Evolutionary conservation across 1,140 invertebrate genomes (phyloP), one percentile per base, ranked within the genome.

Genomic region (Pachyrhynchus sulphureomaculatus): DNA sequence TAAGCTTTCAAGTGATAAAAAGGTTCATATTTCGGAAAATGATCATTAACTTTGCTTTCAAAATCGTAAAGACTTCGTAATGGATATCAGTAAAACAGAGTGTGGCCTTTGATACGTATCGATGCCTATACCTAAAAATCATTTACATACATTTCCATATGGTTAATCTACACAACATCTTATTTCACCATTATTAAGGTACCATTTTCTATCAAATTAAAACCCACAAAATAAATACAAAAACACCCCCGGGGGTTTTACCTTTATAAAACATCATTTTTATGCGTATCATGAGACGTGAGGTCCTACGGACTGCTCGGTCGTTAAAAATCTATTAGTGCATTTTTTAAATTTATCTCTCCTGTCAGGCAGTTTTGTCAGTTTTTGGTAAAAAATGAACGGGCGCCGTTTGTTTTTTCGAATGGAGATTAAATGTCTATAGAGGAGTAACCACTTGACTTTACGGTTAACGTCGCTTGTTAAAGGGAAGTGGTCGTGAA

Each of bases 321-420:
- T 54, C 52, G 52, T 54, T 54, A 54, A 54, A 54, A 54, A 42
- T 54, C 52, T 54, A 54, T 54, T 54, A 54, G 36, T 42, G 37
- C 23, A 54, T 42, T 54, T 54, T 44, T 41, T 41, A 54, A 29
- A 54, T 54, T 54, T 41, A 54, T 54, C 36, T 42, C 36, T 21
- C n/a, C 36, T 54, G 52, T 41, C 52, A 54, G 52, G 1, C 13
- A 9, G 23, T 29, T 44, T 44, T 44, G 53, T 55, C 41, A 55
- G 53, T 42, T 54, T 42, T 29, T 6, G 37, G 20, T 54, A 54
- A 54, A 54, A 54, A 54, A 54, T 54, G 34, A 36, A 13, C 20
- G 9, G 26, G 13, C 29, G 29, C 15, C 47, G 8, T 33, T 13
- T 13, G 4, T 12, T 21, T 33, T 1, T 23, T 10, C n/a, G 8